Percentiles rank a stretch among this genome's conserved stretches.
phyloP scores from a whole-genome alignment of 2,797 vertebrate genomes.

The Craterocephalus amniculus region DNA sequence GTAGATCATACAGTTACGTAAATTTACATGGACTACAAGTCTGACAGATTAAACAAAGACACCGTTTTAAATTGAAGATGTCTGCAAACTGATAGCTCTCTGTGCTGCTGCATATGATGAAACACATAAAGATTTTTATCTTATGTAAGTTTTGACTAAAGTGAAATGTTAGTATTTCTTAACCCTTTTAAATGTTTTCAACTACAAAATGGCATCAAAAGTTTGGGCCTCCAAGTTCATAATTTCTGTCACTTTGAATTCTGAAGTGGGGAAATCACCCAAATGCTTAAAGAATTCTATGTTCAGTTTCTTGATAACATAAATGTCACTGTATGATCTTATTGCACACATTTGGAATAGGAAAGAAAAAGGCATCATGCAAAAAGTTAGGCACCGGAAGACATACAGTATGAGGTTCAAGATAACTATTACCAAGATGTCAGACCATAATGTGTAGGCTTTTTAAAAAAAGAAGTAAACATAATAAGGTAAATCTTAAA shows the following conservation, averaged over 20 bases:
- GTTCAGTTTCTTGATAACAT: too few species aligned
- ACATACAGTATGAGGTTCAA: too few species aligned
- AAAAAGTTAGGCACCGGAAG: too few species aligned
- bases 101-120: neutral
- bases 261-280: too few species aligned
- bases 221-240: too few species aligned
- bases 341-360: neutral
- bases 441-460: too few species aligned
- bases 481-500: too few species aligned
- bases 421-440: too few species aligned
- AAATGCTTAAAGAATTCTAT: neutral
- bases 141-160: neutral
- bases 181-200: conserved; percentile 16
- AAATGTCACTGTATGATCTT: neutral
- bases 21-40: conserved; percentile 65
- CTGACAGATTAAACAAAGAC: neutral
- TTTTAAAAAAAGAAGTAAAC: too few species aligned
- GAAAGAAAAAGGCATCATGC: neutral
- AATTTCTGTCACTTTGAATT: too few species aligned
- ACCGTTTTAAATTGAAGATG: conserved; percentile 10
- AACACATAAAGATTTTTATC: neutral
- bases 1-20: conserved; percentile 67
- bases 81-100: conserved; percentile 24
- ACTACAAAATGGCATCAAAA: too few species aligned
- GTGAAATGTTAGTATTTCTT: neutral